phyloP scores from a whole-genome alignment of 2,888 invertebrate species.

The Chloroclystis v-ata region DNA sequence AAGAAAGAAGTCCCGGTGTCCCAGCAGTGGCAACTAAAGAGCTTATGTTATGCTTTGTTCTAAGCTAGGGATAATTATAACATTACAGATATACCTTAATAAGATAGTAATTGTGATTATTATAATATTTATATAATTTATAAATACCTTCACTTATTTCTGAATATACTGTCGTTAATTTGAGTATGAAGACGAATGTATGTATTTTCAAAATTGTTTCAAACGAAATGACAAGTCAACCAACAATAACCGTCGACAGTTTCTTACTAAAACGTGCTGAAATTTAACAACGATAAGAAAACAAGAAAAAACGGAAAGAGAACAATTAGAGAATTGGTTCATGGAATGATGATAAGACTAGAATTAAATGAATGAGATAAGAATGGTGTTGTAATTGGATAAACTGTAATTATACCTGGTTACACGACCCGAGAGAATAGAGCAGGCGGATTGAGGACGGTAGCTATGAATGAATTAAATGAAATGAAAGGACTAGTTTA shows the following conservation, averaged over 20 bases:
- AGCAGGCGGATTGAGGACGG: not conserved
- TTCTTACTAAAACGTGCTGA: not conserved
- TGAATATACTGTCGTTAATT: too few species aligned
- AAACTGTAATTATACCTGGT: conserved; percentile 14
- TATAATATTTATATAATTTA: too few species aligned
- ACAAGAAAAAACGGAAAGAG: conserved; percentile 33
- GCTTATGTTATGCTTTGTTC: too few species aligned
- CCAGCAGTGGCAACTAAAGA: too few species aligned
- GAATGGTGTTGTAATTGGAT: conserved; percentile 14
- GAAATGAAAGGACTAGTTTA: too few species aligned
- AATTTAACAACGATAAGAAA: conserved; percentile 38
- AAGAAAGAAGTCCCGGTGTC: too few species aligned
- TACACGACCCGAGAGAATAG: conserved; percentile 1
- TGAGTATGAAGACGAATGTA: too few species aligned
- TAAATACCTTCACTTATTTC: too few species aligned
- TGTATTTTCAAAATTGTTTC: too few species aligned
- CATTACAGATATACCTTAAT: too few species aligned
- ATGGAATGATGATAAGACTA: conserved; percentile 18
- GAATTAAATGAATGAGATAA: conserved; percentile 14
- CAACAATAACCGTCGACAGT: not conserved
- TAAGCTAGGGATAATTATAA: too few species aligned
- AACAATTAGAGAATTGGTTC: conserved; percentile 28
- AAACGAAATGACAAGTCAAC: not conserved
- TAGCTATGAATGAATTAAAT: not conserved
- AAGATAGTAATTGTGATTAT: too few species aligned